phyloP scores from a whole-genome alignment of 2,797 vertebrate genomes.

The Gymnodraco acuticeps region DNA sequence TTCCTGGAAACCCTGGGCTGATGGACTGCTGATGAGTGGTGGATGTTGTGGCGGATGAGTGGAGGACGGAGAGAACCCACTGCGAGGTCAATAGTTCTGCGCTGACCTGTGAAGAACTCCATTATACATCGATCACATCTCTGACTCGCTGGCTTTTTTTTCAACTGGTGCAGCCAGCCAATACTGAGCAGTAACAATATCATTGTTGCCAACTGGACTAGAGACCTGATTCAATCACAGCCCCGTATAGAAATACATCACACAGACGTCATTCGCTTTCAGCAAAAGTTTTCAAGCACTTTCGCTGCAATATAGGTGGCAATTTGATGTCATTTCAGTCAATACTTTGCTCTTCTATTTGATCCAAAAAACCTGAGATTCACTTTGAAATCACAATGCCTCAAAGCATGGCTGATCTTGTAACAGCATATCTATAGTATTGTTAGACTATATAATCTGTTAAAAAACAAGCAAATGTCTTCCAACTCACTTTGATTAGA shows the following conservation, averaged over 20 bases:
- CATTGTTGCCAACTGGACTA: conserved; percentile 60
- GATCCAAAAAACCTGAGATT: conserved; percentile 42
- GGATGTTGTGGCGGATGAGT: conserved; percentile 70
- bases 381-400: conserved; percentile 27
- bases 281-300: conserved; percentile 56
- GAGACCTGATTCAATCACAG: conserved; percentile 72
- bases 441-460: conserved; percentile 23
- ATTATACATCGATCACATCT: conserved; percentile 81
- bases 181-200: conserved; percentile 65
- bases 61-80: conserved; percentile 71
- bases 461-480: conserved; percentile 34
- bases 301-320: conserved; percentile 40
- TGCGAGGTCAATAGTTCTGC: conserved; percentile 79
- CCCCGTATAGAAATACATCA: conserved; percentile 61
- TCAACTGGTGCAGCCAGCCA: conserved; percentile 54
- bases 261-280: conserved; percentile 42
- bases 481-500: conserved; percentile 21
- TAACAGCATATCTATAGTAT: conserved; percentile 19
- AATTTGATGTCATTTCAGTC: conserved; percentile 43
- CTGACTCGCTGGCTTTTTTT: conserved; percentile 57
- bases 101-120: conserved; percentile 83
- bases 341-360: conserved; percentile 41
- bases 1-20: conserved; percentile 55
- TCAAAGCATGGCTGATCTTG: conserved; percentile 22
- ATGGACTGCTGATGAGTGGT: conserved; percentile 71